Evolutionary conservation across 2,113 vertebrate genomes (phyloP).

Genomic region (Canis aureus): DNA sequence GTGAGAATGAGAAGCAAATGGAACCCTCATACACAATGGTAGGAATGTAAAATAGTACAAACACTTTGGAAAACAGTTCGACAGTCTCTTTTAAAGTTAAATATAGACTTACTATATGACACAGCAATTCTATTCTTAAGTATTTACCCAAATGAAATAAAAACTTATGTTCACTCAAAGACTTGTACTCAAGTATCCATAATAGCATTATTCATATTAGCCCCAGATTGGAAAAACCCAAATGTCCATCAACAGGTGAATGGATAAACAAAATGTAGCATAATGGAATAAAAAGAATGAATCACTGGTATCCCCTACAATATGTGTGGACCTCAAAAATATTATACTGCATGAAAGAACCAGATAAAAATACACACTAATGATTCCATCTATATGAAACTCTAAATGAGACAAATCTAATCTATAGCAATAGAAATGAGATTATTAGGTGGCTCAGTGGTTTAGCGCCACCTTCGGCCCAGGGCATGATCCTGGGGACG

Average conservation of each 20-base stretch:
- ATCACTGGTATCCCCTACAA: background rate
- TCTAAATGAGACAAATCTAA: background rate
- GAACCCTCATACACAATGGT: background rate
- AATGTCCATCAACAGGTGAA: background rate
- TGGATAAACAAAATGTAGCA: background rate
- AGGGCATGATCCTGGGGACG: no score
- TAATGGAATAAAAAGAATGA: background rate
- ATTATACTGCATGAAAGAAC: background rate
- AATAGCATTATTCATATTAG: background rate
- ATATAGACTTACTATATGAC: background rate
- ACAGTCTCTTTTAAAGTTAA: background rate
- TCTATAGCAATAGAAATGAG: background rate
- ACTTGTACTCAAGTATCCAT: background rate
- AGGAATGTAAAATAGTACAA: background rate
- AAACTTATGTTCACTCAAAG: background rate
- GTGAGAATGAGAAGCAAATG: background rate
- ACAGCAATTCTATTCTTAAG: background rate
- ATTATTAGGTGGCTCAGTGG: background rate
- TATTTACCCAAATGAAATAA: slow-evolving; percentile 22
- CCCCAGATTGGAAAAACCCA: background rate
- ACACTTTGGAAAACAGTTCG: background rate
- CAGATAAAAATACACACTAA: slow-evolving; percentile 4
- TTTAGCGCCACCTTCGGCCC: no score
- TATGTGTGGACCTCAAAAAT: background rate
- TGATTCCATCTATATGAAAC: background rate